Percentiles rank a stretch among this genome's conserved stretches.
These are phyloP conservation scores for Listrodromus nycthemerus DNA, from an alignment of 2,888 invertebrate species.

Conservation along the genomic window DNA sequence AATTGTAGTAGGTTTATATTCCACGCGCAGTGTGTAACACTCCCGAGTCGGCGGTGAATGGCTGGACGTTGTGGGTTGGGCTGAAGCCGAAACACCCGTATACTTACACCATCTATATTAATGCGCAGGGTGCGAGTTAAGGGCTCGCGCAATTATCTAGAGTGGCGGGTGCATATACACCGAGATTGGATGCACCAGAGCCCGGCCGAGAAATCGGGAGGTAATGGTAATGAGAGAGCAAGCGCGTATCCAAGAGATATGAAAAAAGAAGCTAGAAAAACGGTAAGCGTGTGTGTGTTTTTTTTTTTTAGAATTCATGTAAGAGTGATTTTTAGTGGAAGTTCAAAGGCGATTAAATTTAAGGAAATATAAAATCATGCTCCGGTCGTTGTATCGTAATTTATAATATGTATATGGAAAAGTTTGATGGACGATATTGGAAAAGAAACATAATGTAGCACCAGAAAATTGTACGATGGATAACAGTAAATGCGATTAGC, in stretches of 20 bases:
- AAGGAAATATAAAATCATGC: background rate
- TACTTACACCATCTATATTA: slow-evolving; percentile 36
- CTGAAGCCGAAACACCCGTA: slow-evolving; percentile 9
- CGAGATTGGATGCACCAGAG: slow-evolving; percentile 56
- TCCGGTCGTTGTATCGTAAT: background rate
- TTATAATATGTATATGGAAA: too few relatives aligned
- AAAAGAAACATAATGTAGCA: too few relatives aligned
- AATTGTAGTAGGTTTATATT: background rate
- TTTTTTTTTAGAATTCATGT: background rate
- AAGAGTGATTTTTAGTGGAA: background rate
- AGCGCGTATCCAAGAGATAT: slow-evolving; percentile 45
- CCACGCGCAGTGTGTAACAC: background rate
- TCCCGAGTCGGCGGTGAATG: background rate
- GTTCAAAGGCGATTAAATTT: background rate
- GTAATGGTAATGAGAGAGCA: slow-evolving; percentile 68
- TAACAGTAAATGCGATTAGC: too few relatives aligned
- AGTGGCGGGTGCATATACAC: slow-evolving; percentile 49
- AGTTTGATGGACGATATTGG: too few relatives aligned
- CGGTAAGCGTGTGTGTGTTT: background rate
- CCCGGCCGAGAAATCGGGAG: slow-evolving; percentile 60
- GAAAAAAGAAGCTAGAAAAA: slow-evolving; percentile 29
- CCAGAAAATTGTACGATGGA: too few relatives aligned
- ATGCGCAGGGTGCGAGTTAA: slow-evolving; percentile 38
- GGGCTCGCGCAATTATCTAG: slow-evolving; percentile 64
- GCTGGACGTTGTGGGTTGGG: background rate